A percentile compares a stretch with the other conserved stretches of the same genome.
Evolutionary conservation across 2,888 invertebrate genomes (phyloP).

Genomic region (Lasioglossum zephyrum): DNA sequence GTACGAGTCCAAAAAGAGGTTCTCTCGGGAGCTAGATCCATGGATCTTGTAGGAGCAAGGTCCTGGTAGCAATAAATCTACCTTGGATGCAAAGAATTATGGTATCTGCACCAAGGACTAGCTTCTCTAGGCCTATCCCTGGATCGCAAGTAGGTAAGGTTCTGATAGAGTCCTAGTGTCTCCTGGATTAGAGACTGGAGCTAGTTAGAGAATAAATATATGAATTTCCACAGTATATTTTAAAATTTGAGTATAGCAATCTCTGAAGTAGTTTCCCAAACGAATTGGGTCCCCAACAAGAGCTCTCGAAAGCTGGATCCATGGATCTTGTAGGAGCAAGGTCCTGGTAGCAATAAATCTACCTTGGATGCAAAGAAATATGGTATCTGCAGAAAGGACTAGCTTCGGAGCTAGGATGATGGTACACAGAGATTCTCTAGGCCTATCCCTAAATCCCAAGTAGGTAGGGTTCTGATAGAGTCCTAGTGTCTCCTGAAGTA

Average conservation of each 20-base stretch:
- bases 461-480: too few species aligned
- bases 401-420: too few species aligned
- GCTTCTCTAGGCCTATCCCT: not conserved
- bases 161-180: not conserved
- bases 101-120: not conserved
- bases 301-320: not conserved
- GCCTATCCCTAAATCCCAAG: not conserved
- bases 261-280: too few species aligned
- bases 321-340: not conserved
- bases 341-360: not conserved
- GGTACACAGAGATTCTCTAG: too few species aligned
- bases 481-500: not conserved
- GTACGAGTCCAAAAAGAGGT: not conserved
- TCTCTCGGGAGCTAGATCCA: not conserved
- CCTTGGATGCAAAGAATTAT: not conserved
- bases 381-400: not conserved
- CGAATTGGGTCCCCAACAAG: too few species aligned
- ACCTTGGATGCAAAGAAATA: not conserved
- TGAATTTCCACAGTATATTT: too few species aligned
- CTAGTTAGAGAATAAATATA: not conserved
- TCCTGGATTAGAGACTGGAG: not conserved
- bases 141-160: not conserved
- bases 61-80: not conserved
- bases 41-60: not conserved
- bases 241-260: too few species aligned